Conservation (phyloP, 2,113 vertebrate genomes). For the Excalfactoria chinensis region DNA sequence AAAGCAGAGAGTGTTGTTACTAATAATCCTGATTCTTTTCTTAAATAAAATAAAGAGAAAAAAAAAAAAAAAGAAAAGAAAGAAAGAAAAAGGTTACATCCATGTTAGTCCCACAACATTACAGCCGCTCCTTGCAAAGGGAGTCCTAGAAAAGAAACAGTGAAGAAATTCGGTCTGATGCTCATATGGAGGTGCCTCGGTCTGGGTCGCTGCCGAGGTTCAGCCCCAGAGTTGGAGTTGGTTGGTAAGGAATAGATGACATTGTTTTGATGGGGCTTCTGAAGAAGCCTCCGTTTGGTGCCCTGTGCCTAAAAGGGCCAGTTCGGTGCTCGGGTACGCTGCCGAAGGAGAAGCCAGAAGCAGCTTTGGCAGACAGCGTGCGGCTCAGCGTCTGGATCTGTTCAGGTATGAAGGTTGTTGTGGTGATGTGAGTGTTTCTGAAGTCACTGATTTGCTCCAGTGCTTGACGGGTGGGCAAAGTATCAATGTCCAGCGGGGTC, state of each 20-base stretch:
- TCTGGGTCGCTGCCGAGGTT: conserved; percentile 96
- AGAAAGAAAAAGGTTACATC: conserved; percentile 79
- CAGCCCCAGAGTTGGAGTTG: conserved; percentile 96
- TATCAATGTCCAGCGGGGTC: conserved; percentile 98
- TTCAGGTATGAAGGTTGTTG: conserved; percentile 99
- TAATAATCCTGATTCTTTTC: conserved; percentile 76
- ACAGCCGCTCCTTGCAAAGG: conserved; percentile 82
- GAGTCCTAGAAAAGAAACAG: conserved; percentile 81
- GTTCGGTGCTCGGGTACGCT: conserved; percentile 95
- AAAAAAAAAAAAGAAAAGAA: not conserved
- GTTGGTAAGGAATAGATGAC: conserved; percentile 98
- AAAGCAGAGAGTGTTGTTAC: conserved; percentile 72
- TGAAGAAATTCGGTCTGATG: conserved; percentile 72
- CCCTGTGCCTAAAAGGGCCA: conserved; percentile 97
- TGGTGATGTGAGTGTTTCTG: conserved; percentile 99
- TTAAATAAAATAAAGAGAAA: not conserved
- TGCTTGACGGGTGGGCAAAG: conserved; percentile 95
- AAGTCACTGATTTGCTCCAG: conserved; percentile 99
- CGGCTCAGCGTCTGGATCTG: conserved; percentile 99
- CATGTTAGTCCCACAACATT: conserved; percentile 86
- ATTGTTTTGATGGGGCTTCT: conserved; percentile 99
- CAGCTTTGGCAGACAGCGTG: conserved; percentile 96
- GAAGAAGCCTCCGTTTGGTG: conserved; percentile 98
- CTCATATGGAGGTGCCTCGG: conserved; percentile 98
- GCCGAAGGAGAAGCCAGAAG: conserved; percentile 95